phyloP scores from a whole-genome alignment of 2,113 vertebrate species.

The Cinclus cinclus region DNA sequence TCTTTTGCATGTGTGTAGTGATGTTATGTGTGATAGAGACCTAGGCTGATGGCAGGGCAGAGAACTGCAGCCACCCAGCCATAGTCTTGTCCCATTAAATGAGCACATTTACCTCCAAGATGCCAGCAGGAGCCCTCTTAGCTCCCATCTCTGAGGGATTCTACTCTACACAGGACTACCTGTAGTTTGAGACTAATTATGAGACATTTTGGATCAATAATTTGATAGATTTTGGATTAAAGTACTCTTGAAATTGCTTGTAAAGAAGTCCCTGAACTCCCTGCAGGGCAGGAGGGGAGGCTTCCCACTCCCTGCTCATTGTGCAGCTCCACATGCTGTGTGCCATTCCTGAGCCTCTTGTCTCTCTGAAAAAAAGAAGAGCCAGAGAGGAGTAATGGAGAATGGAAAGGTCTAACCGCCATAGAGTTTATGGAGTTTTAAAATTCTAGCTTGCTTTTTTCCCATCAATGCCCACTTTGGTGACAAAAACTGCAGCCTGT shows the following conservation, averaged over 20 bases:
- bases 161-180: neutral
- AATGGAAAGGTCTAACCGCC: neutral
- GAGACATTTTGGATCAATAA: neutral
- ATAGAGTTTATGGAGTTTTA: neutral
- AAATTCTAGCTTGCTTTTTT: neutral
- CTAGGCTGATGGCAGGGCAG: neutral
- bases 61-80: neutral
- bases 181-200: neutral
- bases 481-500: neutral
- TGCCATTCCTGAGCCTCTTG: accelerated
- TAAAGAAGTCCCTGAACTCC: neutral
- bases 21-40: neutral
- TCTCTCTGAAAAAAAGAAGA: neutral
- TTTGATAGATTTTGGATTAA: neutral
- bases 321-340: accelerated
- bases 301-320: neutral
- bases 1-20: neutral
- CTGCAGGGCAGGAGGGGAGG: neutral
- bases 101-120: neutral
- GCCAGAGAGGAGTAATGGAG: neutral
- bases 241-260: neutral
- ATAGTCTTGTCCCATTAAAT: accelerated
- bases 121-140: neutral
- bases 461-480: neutral
- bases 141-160: neutral